phyloP scores from a whole-genome alignment of 2,113 vertebrate genomes.

The Dascyllus trimaculatus region DNA sequence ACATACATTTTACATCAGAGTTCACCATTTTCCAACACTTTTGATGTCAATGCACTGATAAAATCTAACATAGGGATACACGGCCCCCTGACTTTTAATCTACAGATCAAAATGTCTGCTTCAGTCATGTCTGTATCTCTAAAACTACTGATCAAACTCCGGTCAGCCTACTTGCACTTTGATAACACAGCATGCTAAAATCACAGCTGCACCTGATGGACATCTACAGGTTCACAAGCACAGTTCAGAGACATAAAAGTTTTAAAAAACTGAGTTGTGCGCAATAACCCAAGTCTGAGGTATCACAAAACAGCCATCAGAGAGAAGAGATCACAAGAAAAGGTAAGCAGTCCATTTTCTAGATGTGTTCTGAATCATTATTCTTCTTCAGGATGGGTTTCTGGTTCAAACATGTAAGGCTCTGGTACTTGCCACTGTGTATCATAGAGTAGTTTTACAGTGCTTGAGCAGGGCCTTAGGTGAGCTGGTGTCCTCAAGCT shows the following conservation, averaged over 20 bases:
- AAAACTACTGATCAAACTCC: constrained; percentile 6
- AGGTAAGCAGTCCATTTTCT: too few species aligned
- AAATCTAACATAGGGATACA: not conserved
- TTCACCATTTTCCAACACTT: not conserved
- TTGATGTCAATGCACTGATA: not conserved
- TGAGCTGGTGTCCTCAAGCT: too few species aligned
- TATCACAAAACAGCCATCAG: not conserved
- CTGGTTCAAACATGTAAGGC: too few species aligned
- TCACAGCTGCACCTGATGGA: not conserved
- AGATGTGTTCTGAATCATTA: too few species aligned
- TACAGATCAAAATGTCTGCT: not conserved
- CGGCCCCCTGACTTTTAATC: constrained; percentile 4
- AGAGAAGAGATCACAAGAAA: constrained; percentile 3
- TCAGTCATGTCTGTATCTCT: not conserved
- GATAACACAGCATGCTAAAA: not conserved
- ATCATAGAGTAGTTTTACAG: too few species aligned
- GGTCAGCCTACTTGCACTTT: constrained; percentile 8
- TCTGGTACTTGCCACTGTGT: too few species aligned
- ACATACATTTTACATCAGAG: constrained; percentile 23
- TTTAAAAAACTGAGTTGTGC: too few species aligned
- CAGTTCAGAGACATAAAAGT: constrained; percentile 4
- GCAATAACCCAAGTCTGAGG: not conserved
- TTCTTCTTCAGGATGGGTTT: too few species aligned
- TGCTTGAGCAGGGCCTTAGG: too few species aligned
- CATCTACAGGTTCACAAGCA: not conserved